phyloP scores from a whole-genome alignment of 2,888 invertebrate species.

The Lasioglossum pauxillum region DNA sequence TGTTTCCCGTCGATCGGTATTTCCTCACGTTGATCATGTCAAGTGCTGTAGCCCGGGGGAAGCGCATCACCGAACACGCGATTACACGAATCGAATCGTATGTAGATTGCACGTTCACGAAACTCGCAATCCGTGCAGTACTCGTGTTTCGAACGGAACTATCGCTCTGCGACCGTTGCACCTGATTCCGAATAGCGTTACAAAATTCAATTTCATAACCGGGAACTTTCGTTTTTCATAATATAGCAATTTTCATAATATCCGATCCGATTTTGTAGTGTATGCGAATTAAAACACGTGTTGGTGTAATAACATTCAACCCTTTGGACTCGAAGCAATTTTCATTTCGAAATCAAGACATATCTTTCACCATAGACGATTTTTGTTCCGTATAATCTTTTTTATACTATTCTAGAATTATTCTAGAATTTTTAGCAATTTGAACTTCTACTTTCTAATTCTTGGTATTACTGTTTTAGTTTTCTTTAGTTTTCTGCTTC shows the following conservation, averaged over 20 bases:
- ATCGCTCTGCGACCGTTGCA: background rate
- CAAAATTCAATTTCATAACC: constrained; percentile 52
- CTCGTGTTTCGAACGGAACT: constrained; percentile 22
- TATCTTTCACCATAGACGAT: no score
- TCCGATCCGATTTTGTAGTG: background rate
- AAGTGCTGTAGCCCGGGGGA: background rate
- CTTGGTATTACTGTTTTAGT: no score
- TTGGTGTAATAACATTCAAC: no score
- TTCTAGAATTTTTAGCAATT: no score
- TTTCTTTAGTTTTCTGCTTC: no score
- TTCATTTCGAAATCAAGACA: no score
- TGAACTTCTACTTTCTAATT: no score
- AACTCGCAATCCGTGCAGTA: background rate
- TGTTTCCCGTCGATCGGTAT: background rate
- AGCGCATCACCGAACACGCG: background rate
- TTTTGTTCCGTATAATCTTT: no score
- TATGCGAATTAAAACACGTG: no score
- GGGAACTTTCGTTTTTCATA: constrained; percentile 23
- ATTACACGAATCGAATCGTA: constrained; percentile 33
- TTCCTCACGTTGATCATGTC: constrained; percentile 28
- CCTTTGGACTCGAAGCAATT: no score
- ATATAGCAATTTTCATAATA: background rate
- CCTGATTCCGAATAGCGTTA: constrained; percentile 22
- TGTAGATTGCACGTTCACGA: constrained; percentile 36
- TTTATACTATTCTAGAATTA: no score